Evolutionary conservation across 2,113 vertebrate species (phyloP).

Genomic region (Himantopus leucocephalus): DNA sequence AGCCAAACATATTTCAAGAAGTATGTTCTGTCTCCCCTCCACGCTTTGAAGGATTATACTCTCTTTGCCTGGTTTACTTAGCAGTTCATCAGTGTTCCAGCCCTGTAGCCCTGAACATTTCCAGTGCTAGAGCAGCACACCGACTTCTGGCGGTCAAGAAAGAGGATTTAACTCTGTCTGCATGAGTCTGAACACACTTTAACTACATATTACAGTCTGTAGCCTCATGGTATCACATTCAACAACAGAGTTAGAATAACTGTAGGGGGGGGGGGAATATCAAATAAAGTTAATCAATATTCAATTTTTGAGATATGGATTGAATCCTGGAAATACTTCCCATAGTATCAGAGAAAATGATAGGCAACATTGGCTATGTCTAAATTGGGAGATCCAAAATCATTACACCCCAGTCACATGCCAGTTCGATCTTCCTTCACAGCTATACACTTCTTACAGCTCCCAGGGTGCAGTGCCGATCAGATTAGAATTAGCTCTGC

Average conservation of each 20-base stretch:
- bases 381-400: background rate
- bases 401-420: background rate
- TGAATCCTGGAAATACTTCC: background rate
- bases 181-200: background rate
- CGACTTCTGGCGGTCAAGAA: background rate
- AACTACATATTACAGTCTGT: background rate
- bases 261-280: too few species aligned
- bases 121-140: background rate
- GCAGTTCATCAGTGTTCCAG: background rate
- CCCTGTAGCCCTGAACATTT: rapidly evolving
- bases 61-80: background rate
- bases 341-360: background rate
- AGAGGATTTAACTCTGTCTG: background rate
- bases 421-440: background rate
- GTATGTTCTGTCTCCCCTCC: background rate
- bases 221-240: background rate
- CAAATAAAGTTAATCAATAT: background rate
- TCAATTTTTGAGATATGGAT: background rate
- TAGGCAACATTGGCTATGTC: background rate
- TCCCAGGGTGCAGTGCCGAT: background rate
- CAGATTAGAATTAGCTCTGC: background rate
- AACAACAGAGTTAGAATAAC: background rate
- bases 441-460: background rate
- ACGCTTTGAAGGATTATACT: background rate
- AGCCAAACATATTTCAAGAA: background rate